Evolutionary conservation across 2,797 vertebrate species (phyloP).

Genomic region (Arnoldichthys spilopterus): DNA sequence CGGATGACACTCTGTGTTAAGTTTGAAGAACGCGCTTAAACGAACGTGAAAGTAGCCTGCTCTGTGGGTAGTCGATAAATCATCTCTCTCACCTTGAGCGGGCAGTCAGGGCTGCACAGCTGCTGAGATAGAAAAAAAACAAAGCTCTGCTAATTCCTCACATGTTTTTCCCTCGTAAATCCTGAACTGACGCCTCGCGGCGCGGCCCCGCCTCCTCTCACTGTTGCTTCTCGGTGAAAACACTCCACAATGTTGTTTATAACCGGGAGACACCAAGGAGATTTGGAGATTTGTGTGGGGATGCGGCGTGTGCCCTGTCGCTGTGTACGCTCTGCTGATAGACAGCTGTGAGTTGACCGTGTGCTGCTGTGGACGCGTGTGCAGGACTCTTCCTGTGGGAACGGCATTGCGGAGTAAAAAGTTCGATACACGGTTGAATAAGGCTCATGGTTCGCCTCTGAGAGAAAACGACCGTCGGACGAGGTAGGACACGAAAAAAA

Average conservation of each 20-base stretch:
- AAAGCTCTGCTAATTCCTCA: neutral
- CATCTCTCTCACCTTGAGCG: neutral
- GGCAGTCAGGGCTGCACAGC: neutral
- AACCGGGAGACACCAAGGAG: neutral
- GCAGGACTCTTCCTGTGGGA: conserved; percentile 4
- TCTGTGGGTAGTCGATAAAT: neutral
- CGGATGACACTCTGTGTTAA: neutral
- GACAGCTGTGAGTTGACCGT: neutral
- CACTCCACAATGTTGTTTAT: conserved; percentile 29
- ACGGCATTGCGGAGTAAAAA: conserved; percentile 47
- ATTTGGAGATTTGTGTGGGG: neutral
- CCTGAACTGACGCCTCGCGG: neutral
- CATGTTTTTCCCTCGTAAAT: neutral
- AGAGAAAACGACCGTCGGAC: conserved; percentile 20
- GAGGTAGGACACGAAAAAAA: conserved; percentile 38
- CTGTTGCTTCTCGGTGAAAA: conserved; percentile 37
- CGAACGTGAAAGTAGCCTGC: neutral
- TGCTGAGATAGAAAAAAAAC: neutral
- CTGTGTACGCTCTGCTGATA: neutral
- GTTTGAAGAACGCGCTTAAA: neutral
- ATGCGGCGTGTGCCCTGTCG: neutral
- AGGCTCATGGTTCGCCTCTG: conserved; percentile 18
- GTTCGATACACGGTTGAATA: conserved; percentile 34
- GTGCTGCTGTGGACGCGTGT: neutral
- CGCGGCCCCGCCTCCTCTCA: conserved; percentile 6